Percentiles rank a stretch among this genome's conserved stretches.
Evolutionary conservation across 2,888 invertebrate species (phyloP).

Genomic region (Cataglyphis altisquamis): DNA sequence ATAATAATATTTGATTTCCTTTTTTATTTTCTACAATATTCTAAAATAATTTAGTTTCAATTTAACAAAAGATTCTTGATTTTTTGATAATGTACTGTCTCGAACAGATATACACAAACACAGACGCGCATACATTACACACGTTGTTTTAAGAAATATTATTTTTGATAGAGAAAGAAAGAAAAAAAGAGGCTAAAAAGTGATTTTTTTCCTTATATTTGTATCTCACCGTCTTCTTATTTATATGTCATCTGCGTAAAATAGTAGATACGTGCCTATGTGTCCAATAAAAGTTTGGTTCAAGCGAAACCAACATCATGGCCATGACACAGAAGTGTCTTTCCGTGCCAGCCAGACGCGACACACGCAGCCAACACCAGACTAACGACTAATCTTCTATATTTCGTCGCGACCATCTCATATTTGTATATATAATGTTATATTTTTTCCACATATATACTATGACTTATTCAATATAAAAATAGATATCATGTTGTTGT

Average conservation of each 20-base stretch:
- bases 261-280: not conserved
- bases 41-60: not conserved
- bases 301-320: constrained; percentile 55
- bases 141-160: not conserved
- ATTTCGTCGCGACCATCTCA: not conserved
- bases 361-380: constrained; percentile 24
- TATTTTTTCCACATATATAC: not conserved
- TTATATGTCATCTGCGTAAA: not conserved
- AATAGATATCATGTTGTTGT: not conserved
- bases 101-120: not conserved
- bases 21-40: not conserved
- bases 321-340: constrained; percentile 75
- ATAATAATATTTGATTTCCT: not conserved
- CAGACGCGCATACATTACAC: too few relatives aligned
- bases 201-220: constrained; percentile 4
- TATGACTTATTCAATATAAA: not conserved
- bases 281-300: not conserved
- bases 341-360: constrained; percentile 69
- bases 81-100: not conserved
- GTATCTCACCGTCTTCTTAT: not conserved
- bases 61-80: not conserved
- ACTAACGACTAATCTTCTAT: not conserved
- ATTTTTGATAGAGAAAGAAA: not conserved
- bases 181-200: not conserved
- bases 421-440: not conserved